phyloP scores from a whole-genome alignment of 2,113 vertebrate genomes.

The Cromileptes altivelis region DNA sequence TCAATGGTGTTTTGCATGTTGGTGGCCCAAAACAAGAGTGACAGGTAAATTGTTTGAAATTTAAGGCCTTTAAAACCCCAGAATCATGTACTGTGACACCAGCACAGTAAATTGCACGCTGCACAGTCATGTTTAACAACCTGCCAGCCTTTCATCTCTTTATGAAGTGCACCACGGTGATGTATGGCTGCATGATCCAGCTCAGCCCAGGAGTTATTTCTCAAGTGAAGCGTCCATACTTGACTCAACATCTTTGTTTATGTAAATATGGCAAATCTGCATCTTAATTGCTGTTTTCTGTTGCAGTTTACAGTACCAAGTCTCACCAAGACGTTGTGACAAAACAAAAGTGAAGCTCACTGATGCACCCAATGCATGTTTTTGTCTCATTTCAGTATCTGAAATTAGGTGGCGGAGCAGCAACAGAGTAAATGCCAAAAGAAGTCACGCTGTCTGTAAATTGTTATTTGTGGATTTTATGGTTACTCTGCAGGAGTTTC shows the following conservation, averaged over 20 bases:
- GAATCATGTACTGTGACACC: conserved; percentile 29
- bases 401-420: not conserved
- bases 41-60: conserved; percentile 48
- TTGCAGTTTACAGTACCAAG: not conserved
- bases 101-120: conserved; percentile 34
- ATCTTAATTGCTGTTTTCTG: conserved; percentile 25
- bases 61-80: conserved; percentile 33
- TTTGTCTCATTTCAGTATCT: not conserved
- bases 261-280: not conserved
- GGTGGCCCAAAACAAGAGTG: conserved; percentile 61
- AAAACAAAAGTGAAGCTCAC: conserved; percentile 27
- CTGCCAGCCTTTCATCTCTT: conserved; percentile 15
- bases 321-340: not conserved
- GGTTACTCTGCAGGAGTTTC: not conserved
- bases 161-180: not conserved
- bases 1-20: conserved; percentile 26
- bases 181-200: not conserved
- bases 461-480: conserved; percentile 19
- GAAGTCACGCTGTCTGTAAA: not conserved
- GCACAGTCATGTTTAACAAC: conserved; percentile 5
- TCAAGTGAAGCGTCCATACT: not conserved
- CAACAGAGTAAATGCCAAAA: not conserved
- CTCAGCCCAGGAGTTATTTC: not conserved
- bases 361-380: not conserved
- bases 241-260: not conserved